Percentiles rank a stretch among this genome's conserved stretches.
Evolutionary conservation across 2,797 vertebrate genomes (phyloP).

Genomic region (Vipera latastei): DNA sequence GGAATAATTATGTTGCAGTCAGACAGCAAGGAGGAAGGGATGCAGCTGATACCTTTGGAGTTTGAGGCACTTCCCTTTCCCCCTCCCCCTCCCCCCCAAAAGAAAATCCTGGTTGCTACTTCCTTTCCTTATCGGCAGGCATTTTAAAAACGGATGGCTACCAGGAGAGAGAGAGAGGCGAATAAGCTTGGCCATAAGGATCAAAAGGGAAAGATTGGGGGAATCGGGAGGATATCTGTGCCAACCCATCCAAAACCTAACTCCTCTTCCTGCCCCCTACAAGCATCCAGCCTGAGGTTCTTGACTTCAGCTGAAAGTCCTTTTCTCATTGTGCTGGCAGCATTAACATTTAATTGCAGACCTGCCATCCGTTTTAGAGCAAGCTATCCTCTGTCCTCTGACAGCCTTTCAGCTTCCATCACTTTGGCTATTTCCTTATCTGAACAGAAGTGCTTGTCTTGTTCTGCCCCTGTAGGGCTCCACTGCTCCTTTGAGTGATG

Average conservation of each 20-base stretch:
- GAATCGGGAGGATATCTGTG: not conserved
- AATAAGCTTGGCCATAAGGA: not conserved
- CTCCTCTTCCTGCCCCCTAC: not conserved
- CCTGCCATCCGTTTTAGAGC: not conserved
- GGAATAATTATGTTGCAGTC: slow-evolving; percentile 39
- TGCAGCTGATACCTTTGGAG: slow-evolving; percentile 10
- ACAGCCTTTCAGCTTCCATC: not conserved
- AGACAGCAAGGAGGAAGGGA: not conserved
- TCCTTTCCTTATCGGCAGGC: slow-evolving; percentile 2
- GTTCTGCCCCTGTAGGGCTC: not conserved
- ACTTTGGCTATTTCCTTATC: not conserved
- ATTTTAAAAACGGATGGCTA: not conserved
- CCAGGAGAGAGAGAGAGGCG: not conserved
- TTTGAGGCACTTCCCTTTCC: slow-evolving; percentile 39
- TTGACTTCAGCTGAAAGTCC: slow-evolving; percentile 6
- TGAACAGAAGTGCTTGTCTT: not conserved
- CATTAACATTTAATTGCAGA: not conserved
- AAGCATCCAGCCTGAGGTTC: not conserved
- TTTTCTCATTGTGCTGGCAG: slow-evolving; percentile 7
- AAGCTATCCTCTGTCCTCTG: not conserved
- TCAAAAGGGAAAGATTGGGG: accelerated
- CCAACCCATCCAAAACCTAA: not conserved
- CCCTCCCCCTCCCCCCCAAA: not conserved
- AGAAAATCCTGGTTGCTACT: slow-evolving; percentile 17
- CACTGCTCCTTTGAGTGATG: slow-evolving; percentile 22